A percentile compares a stretch with the other conserved stretches of the same genome.
Evolutionary conservation across 2,797 vertebrate genomes (phyloP).

Genomic region (Acanthis flammea): DNA sequence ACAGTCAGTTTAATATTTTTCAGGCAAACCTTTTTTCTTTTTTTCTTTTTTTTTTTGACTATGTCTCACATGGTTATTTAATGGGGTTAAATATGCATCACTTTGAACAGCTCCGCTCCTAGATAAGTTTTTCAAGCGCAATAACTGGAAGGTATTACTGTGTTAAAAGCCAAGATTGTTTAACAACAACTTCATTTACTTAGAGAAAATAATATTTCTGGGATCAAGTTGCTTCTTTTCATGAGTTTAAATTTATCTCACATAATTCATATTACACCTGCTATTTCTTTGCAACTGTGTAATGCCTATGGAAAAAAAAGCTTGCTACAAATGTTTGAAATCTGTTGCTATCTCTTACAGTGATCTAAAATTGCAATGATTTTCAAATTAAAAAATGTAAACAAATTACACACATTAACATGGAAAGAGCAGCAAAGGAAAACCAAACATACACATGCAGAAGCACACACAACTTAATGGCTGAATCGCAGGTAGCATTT

Average conservation of each 20-base stretch:
- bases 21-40: not conserved
- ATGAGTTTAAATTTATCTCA: not conserved
- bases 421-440: not conserved
- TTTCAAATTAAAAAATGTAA: not conserved
- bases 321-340: not conserved
- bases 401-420: not conserved
- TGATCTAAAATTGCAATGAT: not conserved
- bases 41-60: not conserved
- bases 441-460: not conserved
- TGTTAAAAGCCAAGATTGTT: not conserved
- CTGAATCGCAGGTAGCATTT: not conserved
- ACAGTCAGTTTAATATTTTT: not conserved
- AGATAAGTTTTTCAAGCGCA: not conserved
- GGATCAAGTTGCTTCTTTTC: not conserved
- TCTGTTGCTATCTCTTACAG: not conserved
- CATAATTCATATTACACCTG: not conserved
- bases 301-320: not conserved
- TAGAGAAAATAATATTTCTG: not conserved
- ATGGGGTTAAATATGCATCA: accelerated
- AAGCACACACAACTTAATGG: not conserved
- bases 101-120: not conserved
- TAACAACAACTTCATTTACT: not conserved
- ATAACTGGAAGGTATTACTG: not conserved
- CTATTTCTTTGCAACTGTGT: not conserved
- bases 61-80: not conserved